Base-by-base conservation (phyloP, 1,140 invertebrate species). In the Mamestra configurata region DNA sequence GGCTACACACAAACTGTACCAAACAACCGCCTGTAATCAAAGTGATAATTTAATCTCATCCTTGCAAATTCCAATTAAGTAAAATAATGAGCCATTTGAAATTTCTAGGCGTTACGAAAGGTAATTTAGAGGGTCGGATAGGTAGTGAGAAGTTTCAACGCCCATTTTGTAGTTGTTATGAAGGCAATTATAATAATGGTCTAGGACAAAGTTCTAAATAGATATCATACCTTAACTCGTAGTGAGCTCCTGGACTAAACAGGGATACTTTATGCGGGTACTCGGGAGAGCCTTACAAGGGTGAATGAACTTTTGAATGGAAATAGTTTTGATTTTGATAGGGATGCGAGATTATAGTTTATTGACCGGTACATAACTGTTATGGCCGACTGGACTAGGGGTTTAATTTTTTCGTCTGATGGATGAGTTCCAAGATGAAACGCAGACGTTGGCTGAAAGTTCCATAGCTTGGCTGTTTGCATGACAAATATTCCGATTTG, bases 161-260 rank as follows among this genome's bases (percentile, higher is more conserved):
- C 8, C 68, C 57, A 37, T 73, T 59, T 43, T 37, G 35, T 59
- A 59, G 31, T 43, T 46, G 37, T 76, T 61, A 76, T 76, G 40
- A 76, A 31, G 43, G 24, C 57, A 49, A 49, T 76, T 49, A 76
- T 64, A 20, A 76, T 64, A 49, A 64, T 49, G 57, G 49, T 10
- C 73, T 64, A 49, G n/a, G n/a, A 24, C 55, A 1, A 76, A 76
- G 18, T 76, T 61, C 37, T 76, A 46, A 64, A 64, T 37, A 61
- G 37, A 64, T 64, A 73, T 49, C 15, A 18, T 51, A 64, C 57
- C 24, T 46, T 46, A 46, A 18, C n/a, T 64, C 20, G 55, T 40
- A 49, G 37, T 76, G 15, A 18, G 73, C 15, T 49, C 11, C 43
- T 18, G 59, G 31, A 22, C 49, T 53, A 55, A 72, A 72, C 22